Percentiles rank a stretch among this genome's conserved stretches.
Evolutionary conservation across 1,140 invertebrate genomes (phyloP).

Genomic region (Drosophila punjabiensis): DNA sequence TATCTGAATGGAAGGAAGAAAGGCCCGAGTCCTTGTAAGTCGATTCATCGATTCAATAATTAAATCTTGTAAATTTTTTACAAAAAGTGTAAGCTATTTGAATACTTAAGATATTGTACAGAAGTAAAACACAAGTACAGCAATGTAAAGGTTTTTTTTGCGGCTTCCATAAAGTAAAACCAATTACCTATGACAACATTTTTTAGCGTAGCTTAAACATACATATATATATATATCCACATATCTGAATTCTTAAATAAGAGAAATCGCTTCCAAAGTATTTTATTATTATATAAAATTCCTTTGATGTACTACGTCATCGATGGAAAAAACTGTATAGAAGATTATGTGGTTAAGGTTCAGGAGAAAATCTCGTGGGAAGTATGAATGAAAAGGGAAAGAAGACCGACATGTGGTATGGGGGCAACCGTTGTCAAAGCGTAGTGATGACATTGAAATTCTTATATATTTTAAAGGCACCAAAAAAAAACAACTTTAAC

Average conservation of each 20-base stretch:
- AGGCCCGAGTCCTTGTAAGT: conserved; percentile 42
- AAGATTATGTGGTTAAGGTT: neutral
- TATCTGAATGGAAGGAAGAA: conserved; percentile 29
- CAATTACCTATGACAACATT: conserved; percentile 23
- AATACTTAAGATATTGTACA: neutral
- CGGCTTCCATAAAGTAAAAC: neutral
- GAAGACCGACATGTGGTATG: too few species aligned
- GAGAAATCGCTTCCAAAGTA: neutral
- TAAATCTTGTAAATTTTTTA: neutral
- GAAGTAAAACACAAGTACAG: too few species aligned
- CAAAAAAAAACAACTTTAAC: neutral
- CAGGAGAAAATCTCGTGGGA: neutral
- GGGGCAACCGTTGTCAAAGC: neutral
- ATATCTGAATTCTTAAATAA: neutral
- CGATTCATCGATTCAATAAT: conserved; percentile 31
- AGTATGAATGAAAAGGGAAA: conserved; percentile 2
- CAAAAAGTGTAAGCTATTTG: neutral
- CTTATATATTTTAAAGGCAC: neutral
- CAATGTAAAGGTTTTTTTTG: neutral
- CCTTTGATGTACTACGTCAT: neutral
- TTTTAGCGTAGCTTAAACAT: neutral
- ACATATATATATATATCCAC: neutral
- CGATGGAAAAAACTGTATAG: neutral
- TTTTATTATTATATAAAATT: neutral
- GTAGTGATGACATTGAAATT: conserved; percentile 1